Base-by-base conservation (phyloP, 2,113 vertebrate genomes). In the Solea senegalensis region DNA sequence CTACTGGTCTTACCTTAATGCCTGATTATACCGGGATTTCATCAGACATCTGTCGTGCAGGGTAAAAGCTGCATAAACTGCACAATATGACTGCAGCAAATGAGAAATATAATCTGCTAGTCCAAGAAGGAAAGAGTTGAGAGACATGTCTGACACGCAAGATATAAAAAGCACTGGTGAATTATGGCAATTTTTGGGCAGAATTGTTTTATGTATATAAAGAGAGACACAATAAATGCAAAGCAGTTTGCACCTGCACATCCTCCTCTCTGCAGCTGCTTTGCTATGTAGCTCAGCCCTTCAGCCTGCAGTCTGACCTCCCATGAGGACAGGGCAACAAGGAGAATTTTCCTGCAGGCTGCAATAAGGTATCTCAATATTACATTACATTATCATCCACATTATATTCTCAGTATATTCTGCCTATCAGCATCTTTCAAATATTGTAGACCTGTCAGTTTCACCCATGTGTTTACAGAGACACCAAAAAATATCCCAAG, bases 1-100 rank as follows among this genome's bases (percentile, higher is more conserved):
- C 54, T 63, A 41, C 53, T 67, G 53, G 45, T 72, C 21, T 34
- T 73, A 66, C 55, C 53, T 71, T 84, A 91, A 92, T 83, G 44
- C 83, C 88, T 86, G 81, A 87, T 92, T 90, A 91, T 74, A 80
- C 84, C 64, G 65, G 72, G 83, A 77, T 80, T 80, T 82, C 65
- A 83, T 61, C 54, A 77, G 41, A 79, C 71, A 72, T 80, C 83
- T 87, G 87, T 50, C 76, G 74, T 52, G 65, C 56, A 74, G 21
- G 1, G 21, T 21, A 73, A 65, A 16, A 63, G 63, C 49, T 1
- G 60, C 61, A 53, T 72, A 65, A 85, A 84, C 68, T 11, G 60
- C 61, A 75, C 83, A 76, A 59, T 73, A 81, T 63, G 69, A 69
- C 40, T 74, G 71, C 53, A 65, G 65, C 54, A 51, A 52, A 81